These are phyloP conservation scores for Temnothorax rugatulus DNA, from an alignment of 2,888 invertebrate species.

Conservation along the genomic window DNA sequence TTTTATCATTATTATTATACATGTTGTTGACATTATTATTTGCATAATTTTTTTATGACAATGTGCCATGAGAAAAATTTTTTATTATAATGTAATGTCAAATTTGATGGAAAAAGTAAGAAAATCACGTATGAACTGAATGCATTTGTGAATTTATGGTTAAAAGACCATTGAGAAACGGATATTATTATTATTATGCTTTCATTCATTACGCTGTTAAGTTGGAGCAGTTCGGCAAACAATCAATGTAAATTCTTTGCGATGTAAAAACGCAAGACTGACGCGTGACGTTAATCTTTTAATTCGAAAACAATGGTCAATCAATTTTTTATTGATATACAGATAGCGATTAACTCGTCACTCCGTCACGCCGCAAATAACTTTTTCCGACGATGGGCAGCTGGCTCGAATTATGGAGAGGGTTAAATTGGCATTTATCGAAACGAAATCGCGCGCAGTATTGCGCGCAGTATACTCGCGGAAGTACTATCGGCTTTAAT, in stretches of 20 bases:
- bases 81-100: background rate
- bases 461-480: slow-evolving; percentile 20
- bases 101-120: slow-evolving; percentile 1
- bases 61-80: background rate
- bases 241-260: background rate
- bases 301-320: background rate
- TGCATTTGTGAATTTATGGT: background rate
- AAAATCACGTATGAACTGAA: background rate
- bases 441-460: slow-evolving; percentile 39
- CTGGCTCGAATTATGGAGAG: slow-evolving; percentile 30
- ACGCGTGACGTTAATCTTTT: background rate
- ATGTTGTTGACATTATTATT: background rate
- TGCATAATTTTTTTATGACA: background rate
- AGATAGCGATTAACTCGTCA: background rate
- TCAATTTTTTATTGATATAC: background rate
- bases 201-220: background rate
- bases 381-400: slow-evolving; percentile 8
- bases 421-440: slow-evolving; percentile 24
- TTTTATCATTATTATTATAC: background rate
- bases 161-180: background rate
- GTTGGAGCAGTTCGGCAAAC: background rate
- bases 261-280: background rate
- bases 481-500: slow-evolving; percentile 66
- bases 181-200: background rate
- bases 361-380: slow-evolving; percentile 5